Evolutionary conservation across 2,888 invertebrate genomes (phyloP), one percentile per base, ranked within the genome.

Genomic region (Augochlorella aurata): DNA sequence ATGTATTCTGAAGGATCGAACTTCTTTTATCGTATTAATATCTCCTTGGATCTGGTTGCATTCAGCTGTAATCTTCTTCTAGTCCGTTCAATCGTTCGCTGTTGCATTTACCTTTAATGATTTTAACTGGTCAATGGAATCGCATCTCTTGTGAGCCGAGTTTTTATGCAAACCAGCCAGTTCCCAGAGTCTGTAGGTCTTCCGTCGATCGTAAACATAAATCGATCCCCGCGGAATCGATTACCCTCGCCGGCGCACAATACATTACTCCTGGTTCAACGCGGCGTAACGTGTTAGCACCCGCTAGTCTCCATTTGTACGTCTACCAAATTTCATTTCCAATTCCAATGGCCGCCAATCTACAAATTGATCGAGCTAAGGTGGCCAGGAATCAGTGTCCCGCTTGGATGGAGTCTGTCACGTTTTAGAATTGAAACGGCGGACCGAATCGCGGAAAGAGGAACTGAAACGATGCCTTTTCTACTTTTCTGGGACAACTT

Each of bases 321-420:
- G 85, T 90, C 86, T 87, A 89, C 87, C 84, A 89, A 90, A 90
- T 90, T 90, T 90, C 90, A 90, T 90, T 90, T 90, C 89, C 91
- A 90, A 90, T 90, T 90, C 90, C 88, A 88, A 90, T 90, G 72
- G 85, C 77, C 84, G 84, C 83, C 89, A 90, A 90, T 90, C 90
- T 89, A 82, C 81, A 81, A 90, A 90, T 90, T 89, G 90, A 88
- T 87, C 84, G 83, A 54, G 54, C 65, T 69, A 77, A 79, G 73
- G 65, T 45, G 21, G 65, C 58, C 50, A 29, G 69, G 65, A 69
- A 49, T 67, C 72, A 44, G 7, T 70, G 54, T 29, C 38, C 38
- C 18, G 18, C 14, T 16, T 14, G 65, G 58, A 52, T 16, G 21
- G 45, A 18, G 24, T 14, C 12, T 67, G 14, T 68, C 45, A 21